Evolutionary conservation across 2,113 vertebrate species (phyloP), one percentile per base, ranked within the genome.

Genomic region (Cyprinodon tularosa): DNA sequence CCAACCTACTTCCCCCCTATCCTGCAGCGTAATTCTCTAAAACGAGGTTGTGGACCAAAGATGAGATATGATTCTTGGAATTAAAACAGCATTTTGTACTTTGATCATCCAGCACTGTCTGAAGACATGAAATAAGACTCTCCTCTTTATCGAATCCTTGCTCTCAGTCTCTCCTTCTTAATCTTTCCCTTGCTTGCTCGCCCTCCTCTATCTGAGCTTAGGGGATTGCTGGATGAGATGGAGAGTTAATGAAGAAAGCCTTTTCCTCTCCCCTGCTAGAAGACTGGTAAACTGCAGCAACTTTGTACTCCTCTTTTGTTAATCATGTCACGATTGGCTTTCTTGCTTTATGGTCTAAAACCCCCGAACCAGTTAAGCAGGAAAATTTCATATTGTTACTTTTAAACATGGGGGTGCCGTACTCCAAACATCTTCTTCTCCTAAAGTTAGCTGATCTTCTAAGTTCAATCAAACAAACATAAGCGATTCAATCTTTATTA

Each of bases 21-120:
- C 85, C 89, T 82, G 79, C 81, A 81, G 85, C 86, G 83, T 77
- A 82, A 81, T 86, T 87, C 88, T 88, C 71, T 76, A 82, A 93
- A 92, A 93, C 90, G 88, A 93, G 91, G 87, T 86, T 90, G 86
- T 92, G 85, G 84, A 91, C 85, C 86, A 71, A 76, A 89, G 77
- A 93, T 85, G 87, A 93, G 91, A 92, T 92, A 84, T 86, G 87
- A 89, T 92, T 92, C 86, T 86, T 84, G 77, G 82, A 93, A 94
- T 91, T 91, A 94, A 94, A 93, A 91, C 84, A 89, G 88, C 86
- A 87, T 91, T 91, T 90, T 88, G 79, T 81, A 79, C 89, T 93
- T 93, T 94, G 89, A 93, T 93, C 90, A 88, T 74, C 38, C 66
- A 77, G 79, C 84, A 87, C 75, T 81, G 80, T 84, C 85, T 76